Conservation (phyloP, 1,140 invertebrate genomes). For the Littorina saxatilis region DNA sequence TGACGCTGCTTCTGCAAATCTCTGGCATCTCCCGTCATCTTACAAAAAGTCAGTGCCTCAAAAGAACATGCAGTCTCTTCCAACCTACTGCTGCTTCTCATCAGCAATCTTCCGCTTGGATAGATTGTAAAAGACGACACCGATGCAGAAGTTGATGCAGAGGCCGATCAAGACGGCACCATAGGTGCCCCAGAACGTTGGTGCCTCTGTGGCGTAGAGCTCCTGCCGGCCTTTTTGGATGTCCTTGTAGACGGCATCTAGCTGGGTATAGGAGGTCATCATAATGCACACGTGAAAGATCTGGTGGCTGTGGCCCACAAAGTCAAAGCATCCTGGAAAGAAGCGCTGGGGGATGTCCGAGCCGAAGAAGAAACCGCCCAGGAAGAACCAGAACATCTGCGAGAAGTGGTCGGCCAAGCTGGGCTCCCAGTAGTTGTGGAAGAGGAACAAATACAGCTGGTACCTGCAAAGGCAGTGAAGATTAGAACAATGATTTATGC, state of each 20-base stretch:
- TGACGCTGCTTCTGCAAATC: too few species aligned
- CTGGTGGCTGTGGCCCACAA: conserved; percentile 74
- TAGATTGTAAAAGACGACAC: conserved; percentile 43
- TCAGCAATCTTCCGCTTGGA: conserved; percentile 39
- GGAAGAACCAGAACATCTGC: conserved; percentile 72
- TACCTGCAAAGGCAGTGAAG: not conserved
- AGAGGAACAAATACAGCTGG: conserved; percentile 21
- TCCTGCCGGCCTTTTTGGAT: conserved; percentile 33
- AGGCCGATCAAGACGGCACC: conserved; percentile 60
- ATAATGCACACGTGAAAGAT: conserved; percentile 74
- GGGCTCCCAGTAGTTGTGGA: conserved; percentile 51
- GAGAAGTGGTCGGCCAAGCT: conserved; percentile 65
- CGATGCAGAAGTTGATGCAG: conserved; percentile 52
- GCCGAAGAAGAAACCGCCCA: conserved; percentile 72
- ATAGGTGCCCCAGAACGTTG: conserved; percentile 64
- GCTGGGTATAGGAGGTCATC: conserved; percentile 64
- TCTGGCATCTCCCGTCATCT: too few species aligned
- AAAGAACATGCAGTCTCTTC: too few species aligned
- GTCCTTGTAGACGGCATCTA: conserved; percentile 68
- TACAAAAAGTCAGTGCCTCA: too few species aligned
- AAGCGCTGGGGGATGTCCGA: conserved; percentile 73
- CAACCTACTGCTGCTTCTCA: too few species aligned
- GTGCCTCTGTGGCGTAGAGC: conserved; percentile 44
- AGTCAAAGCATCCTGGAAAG: conserved; percentile 70
- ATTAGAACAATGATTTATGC: too few species aligned